A percentile compares a stretch with the other conserved stretches of the same genome.
These are phyloP conservation scores for Barnardius zonarius DNA, from an alignment of 2,113 vertebrate genomes.

Conservation along the genomic window DNA sequence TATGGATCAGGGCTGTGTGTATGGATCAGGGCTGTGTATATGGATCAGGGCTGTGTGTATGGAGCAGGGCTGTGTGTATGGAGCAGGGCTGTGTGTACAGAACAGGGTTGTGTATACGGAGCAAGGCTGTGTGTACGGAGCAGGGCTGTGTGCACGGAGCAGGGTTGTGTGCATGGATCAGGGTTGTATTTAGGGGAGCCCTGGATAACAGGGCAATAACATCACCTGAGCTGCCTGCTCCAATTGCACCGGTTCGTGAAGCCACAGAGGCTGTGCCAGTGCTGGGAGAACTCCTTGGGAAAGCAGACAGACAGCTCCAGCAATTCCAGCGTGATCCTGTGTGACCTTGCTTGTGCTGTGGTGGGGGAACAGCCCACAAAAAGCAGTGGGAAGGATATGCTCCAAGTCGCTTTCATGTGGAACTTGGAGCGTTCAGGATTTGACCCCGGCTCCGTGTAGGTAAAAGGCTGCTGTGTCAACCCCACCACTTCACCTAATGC, in stretches of 20 bases:
- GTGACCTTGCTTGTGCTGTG: not conserved
- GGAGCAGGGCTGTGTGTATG: too few relatives aligned
- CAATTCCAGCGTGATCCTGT: rapidly evolving
- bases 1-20: not conserved
- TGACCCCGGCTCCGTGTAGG: not conserved
- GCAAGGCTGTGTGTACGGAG: too few relatives aligned
- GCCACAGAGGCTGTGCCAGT: not conserved
- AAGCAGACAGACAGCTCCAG: not conserved
- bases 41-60: too few relatives aligned
- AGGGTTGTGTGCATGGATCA: too few relatives aligned
- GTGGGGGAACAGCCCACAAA: not conserved
- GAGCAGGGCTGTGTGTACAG: too few relatives aligned
- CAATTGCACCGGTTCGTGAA: not conserved
- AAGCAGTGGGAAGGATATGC: not conserved
- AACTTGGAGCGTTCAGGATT: not conserved
- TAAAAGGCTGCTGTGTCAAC: constrained; percentile 21
- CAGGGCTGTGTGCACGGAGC: too few relatives aligned
- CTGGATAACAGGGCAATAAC: not conserved
- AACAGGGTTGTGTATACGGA: too few relatives aligned
- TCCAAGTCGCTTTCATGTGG: not conserved
- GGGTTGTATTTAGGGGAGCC: not conserved
- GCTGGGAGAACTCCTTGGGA: not conserved
- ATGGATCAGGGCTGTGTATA: too few relatives aligned
- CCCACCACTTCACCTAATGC: constrained; percentile 14
- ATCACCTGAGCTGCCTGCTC: not conserved